These are phyloP conservation scores for Platycheirus albimanus DNA, from an alignment of 2,888 invertebrate genomes.

Conservation along the genomic window DNA sequence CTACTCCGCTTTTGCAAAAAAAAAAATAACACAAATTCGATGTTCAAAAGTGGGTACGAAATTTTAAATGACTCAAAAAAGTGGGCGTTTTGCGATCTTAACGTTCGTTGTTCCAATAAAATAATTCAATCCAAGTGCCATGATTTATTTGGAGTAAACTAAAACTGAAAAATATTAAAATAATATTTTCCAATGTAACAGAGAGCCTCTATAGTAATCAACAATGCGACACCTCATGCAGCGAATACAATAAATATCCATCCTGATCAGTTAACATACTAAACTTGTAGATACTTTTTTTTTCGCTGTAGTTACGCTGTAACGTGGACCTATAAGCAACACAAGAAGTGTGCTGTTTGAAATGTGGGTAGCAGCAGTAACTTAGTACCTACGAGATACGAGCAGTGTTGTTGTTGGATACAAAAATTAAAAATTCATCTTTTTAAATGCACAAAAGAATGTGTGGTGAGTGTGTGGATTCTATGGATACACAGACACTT, in stretches of 20 bases:
- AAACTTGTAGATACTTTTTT: no score
- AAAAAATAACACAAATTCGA: no score
- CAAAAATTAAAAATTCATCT: conserved; percentile 31
- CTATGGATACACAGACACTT: conserved; percentile 25
- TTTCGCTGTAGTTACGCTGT: no score
- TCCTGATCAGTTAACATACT: no score
- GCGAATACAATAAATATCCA: conserved; percentile 26
- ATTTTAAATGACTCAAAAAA: neutral
- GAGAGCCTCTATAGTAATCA: conserved; percentile 32
- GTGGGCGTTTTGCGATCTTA: conserved; percentile 55
- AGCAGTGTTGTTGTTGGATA: conserved; percentile 33
- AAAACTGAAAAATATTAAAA: neutral
- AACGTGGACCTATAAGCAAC: no score
- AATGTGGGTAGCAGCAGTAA: no score
- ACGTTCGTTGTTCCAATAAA: conserved; percentile 51
- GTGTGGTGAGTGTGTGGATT: conserved; percentile 21
- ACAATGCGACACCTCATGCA: conserved; percentile 60
- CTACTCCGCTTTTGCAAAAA: no score
- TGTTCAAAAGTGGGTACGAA: no score
- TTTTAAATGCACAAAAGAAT: conserved; percentile 42
- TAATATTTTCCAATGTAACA: neutral
- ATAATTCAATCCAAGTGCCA: conserved; percentile 46
- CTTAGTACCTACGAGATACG: conserved; percentile 15
- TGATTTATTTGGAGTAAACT: conserved; percentile 48
- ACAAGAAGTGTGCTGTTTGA: no score